A percentile compares a stretch with the other conserved stretches of the same genome.
Conservation (phyloP, 2,113 vertebrate genomes). For the Anser brachyrhynchus region DNA sequence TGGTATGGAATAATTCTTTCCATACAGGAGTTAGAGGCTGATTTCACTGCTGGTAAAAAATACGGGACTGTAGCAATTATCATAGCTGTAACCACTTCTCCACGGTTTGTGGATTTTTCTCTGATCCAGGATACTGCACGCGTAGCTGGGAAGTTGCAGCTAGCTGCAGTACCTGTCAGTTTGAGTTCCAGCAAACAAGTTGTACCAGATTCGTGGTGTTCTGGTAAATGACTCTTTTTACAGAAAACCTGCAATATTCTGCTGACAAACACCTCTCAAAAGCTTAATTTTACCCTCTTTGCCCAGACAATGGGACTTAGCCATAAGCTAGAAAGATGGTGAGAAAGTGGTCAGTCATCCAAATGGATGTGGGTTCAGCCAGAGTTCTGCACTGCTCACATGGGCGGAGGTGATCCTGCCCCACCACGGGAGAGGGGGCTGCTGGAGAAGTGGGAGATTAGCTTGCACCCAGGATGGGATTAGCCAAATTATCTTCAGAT, state of each 20-base stretch:
- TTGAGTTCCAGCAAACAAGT: conserved; percentile 27
- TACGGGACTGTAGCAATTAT: conserved; percentile 31
- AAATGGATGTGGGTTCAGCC: background rate
- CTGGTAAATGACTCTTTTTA: background rate
- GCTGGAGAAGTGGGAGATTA: background rate
- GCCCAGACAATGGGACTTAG: background rate
- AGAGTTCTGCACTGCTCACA: background rate
- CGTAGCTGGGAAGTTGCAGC: conserved; percentile 6
- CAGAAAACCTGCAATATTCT: background rate
- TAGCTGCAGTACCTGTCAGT: background rate
- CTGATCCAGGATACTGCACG: background rate
- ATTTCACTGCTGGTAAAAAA: conserved; percentile 44
- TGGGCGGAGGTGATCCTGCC: background rate
- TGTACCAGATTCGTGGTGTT: background rate
- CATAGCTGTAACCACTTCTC: conserved; percentile 42
- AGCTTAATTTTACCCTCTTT: background rate
- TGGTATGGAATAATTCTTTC: conserved; percentile 53
- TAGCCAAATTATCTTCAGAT: rapidly evolving
- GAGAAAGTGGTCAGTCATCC: background rate
- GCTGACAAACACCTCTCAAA: background rate
- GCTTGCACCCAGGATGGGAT: background rate
- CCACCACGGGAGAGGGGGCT: background rate
- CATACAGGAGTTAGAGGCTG: conserved; percentile 29
- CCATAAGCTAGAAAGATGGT: background rate
- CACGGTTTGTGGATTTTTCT: conserved; percentile 25